phyloP scores from a whole-genome alignment of 2,888 invertebrate genomes.

The Baronia brevicornis region DNA sequence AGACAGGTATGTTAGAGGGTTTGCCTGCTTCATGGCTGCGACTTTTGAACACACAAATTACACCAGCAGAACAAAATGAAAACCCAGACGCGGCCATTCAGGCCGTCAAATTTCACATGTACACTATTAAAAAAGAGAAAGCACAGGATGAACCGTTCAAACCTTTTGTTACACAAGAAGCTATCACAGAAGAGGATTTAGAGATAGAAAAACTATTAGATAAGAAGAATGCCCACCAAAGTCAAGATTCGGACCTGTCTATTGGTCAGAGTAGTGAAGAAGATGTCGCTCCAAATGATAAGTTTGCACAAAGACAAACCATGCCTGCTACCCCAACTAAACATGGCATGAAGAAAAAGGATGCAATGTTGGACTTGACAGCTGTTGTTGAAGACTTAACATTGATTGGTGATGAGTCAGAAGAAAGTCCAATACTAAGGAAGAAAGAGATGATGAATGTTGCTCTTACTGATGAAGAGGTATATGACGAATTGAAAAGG shows the following conservation, averaged over 20 bases:
- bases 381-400: conserved; percentile 60
- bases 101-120: conserved; percentile 93
- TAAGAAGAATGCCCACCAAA: conserved; percentile 82
- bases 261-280: conserved; percentile 74
- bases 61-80: conserved; percentile 89
- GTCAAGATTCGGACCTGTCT: conserved; percentile 74
- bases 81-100: conserved; percentile 93
- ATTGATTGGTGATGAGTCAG: conserved; percentile 56
- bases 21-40: conserved; percentile 89
- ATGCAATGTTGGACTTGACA: conserved; percentile 46
- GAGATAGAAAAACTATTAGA: conserved; percentile 86
- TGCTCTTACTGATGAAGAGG: conserved; percentile 80
- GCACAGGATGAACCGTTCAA: conserved; percentile 83
- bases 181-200: conserved; percentile 87
- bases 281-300: conserved; percentile 58
- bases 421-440: conserved; percentile 77
- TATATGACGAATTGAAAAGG: conserved; percentile 83
- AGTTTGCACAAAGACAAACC: conserved; percentile 61
- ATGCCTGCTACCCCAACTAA: conserved; percentile 73
- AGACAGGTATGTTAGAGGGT: conserved; percentile 89
- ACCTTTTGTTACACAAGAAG: conserved; percentile 86
- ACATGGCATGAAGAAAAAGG: conserved; percentile 55
- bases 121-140: conserved; percentile 89
- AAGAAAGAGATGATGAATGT: conserved; percentile 74
- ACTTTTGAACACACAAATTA: conserved; percentile 87